Evolutionary conservation across 1,140 invertebrate species (phyloP), one percentile per base, ranked within the genome.

Genomic region (Drosophila bifasciata): DNA sequence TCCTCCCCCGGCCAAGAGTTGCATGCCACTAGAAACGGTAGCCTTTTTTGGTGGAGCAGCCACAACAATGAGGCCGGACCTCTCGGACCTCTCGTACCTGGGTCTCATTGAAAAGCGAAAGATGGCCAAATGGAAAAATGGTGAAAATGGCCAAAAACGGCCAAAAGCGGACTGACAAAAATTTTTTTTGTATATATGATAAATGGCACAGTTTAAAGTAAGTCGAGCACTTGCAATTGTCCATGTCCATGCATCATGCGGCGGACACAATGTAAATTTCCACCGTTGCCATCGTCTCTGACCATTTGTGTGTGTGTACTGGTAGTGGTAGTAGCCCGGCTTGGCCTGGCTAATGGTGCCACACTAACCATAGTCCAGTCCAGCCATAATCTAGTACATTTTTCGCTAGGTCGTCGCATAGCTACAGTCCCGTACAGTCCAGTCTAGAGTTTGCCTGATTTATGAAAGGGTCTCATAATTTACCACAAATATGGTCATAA

Each of bases 391-490:
- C 55, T 57, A 64, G 59, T 16, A 58, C 73, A 77, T 58, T 79
- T 61, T 80, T 76, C 44, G 75, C 59, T 84, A 83, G 79, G 80
- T 79, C 80, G 80, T 21, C 28, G 52, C 4, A 36, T 4, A 13
- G 32, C 19, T 19, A 1, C 19, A 36, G 11, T 13, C 32, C 11
- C 32, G 8, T 36, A 3, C 3, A 36, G 32, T 36, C 21, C 53
- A 41, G 32, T 36, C 21, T 49, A 41, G 41, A 9, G 40, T 41
- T 41, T 23, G 68, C 46, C 76, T 76, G 83, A 86, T 81, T 85
- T 85, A 86, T 86, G 81, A 75, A 85, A 85, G 77, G 81, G 81
- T 68, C 69, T 88, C 81, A 85, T 85, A 85, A 85, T 77, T 85
- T 88, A 86, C 68, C 73, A 60, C 81, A 85, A 85, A 86, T 85